Percentiles rank a stretch among this genome's conserved stretches.
Conservation (phyloP, 2,797 vertebrate genomes). For the Xenopus petersii region DNA sequence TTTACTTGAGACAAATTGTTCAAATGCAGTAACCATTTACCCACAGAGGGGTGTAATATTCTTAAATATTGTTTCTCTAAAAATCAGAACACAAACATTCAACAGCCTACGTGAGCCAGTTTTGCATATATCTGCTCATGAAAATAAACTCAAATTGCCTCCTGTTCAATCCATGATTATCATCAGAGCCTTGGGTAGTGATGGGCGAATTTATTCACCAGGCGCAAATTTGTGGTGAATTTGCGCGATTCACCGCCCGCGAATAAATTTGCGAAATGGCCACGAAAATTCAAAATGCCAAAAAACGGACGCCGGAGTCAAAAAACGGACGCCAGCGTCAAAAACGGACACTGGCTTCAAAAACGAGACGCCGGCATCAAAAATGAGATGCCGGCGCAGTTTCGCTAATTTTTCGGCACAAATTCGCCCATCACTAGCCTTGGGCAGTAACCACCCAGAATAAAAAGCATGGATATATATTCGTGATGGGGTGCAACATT, state of each 20-base stretch:
- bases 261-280: too few species aligned
- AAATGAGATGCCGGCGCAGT: too few species aligned
- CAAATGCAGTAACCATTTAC: conserved; percentile 48
- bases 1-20: conserved; percentile 43
- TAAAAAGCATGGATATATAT: conserved; percentile 35
- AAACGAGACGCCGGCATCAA: too few species aligned
- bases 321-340: too few species aligned
- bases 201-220: too few species aligned
- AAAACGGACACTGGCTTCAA: too few species aligned
- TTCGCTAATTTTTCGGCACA: too few species aligned
- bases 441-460: conserved; percentile 38
- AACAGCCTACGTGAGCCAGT: conserved; percentile 42
- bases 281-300: too few species aligned
- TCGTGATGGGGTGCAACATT: conserved; percentile 48
- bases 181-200: conserved; percentile 49
- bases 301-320: too few species aligned
- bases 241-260: too few species aligned
- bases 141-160: conserved; percentile 54
- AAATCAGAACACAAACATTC: conserved; percentile 48
- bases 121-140: conserved; percentile 54
- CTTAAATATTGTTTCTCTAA: conserved; percentile 45
- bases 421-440: conserved; percentile 5
- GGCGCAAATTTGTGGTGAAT: too few species aligned
- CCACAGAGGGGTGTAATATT: conserved; percentile 38
- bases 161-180: conserved; percentile 53